These are phyloP conservation scores for Actias luna DNA, from an alignment of 2,888 invertebrate genomes.

Conservation along the genomic window DNA sequence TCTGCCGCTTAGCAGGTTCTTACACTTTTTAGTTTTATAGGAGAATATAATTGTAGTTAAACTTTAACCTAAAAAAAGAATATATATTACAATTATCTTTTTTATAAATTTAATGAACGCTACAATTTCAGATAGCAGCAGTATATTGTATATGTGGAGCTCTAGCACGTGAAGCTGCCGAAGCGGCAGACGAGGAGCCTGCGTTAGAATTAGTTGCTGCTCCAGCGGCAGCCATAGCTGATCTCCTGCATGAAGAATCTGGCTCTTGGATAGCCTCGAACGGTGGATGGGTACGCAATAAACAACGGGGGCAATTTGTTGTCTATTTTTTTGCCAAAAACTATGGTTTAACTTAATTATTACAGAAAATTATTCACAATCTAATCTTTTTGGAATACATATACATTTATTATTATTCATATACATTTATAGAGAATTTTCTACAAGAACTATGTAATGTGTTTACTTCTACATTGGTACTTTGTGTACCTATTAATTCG, in stretches of 20 bases:
- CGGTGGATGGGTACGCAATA: slow-evolving; percentile 90
- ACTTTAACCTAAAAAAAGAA: not conserved
- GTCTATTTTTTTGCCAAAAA: not conserved
- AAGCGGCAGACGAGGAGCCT: slow-evolving; percentile 81
- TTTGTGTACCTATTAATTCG: too few species aligned
- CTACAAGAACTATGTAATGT: too few species aligned
- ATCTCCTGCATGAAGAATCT: slow-evolving; percentile 88
- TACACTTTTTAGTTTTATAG: too few species aligned
- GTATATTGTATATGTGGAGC: slow-evolving; percentile 92
- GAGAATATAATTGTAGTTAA: not conserved
- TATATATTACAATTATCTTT: not conserved
- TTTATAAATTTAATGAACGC: not conserved
- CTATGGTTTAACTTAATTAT: too few species aligned
- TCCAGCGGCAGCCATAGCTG: slow-evolving; percentile 87
- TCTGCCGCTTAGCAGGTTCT: too few species aligned
- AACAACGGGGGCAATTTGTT: too few species aligned
- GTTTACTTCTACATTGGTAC: too few species aligned
- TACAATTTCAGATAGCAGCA: slow-evolving; percentile 80
- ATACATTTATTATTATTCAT: too few species aligned
- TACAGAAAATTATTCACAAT: too few species aligned
- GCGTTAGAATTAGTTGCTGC: slow-evolving; percentile 72
- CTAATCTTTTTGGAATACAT: too few species aligned
- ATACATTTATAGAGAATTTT: too few species aligned
- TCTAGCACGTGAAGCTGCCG: slow-evolving; percentile 89
- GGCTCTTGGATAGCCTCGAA: slow-evolving; percentile 91